Evolutionary conservation across 1,140 invertebrate species (phyloP).

Genomic region (Elysia chlorotica): DNA sequence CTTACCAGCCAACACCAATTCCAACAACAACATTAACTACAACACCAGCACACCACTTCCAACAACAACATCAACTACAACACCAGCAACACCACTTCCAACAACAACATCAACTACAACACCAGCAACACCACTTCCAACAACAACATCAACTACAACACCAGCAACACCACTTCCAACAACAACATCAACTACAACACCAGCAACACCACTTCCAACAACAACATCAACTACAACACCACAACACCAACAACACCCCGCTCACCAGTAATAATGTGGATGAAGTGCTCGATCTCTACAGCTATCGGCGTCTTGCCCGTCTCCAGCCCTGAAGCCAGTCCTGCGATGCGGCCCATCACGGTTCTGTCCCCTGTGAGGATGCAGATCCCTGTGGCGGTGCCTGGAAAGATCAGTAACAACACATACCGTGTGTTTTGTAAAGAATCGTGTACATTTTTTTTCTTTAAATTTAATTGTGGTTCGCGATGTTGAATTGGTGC

Average conservation of each 20-base stretch:
- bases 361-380: conserved; percentile 71
- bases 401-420: conserved; percentile 6
- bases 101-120: not conserved
- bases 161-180: not conserved
- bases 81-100: not conserved
- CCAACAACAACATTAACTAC: not conserved
- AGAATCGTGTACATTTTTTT: too few species aligned
- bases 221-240: not conserved
- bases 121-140: not conserved
- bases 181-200: not conserved
- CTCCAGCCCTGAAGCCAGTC: conserved; percentile 69
- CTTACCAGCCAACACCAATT: conserved; percentile 71
- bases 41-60: not conserved
- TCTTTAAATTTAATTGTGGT: too few species aligned
- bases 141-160: not conserved
- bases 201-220: not conserved
- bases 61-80: too few species aligned
- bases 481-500: too few species aligned
- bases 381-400: conserved; percentile 64
- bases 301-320: conserved; percentile 97
- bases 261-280: conserved; percentile 94
- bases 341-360: conserved; percentile 31
- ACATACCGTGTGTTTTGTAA: too few species aligned
- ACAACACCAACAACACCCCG: not conserved
- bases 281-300: conserved; percentile 98